These are phyloP conservation scores for Petrolisthes cinctipes DNA, from an alignment of 2,888 invertebrate species.

Conservation along the genomic window DNA sequence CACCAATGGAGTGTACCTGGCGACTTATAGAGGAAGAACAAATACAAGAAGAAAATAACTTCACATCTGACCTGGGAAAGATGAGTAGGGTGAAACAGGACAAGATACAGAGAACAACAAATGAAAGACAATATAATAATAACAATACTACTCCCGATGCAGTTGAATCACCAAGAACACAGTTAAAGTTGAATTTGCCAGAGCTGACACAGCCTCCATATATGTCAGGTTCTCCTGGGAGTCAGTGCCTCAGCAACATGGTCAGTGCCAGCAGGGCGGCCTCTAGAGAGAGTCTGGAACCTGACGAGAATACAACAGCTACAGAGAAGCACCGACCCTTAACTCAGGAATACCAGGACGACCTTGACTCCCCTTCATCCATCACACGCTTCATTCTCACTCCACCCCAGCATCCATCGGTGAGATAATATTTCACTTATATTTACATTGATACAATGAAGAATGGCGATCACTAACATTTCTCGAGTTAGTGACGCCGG, in stretches of 20 bases:
- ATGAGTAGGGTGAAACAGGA: background rate
- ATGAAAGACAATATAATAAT: too few species aligned
- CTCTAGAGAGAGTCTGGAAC: conserved; percentile 26
- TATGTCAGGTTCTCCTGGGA: conserved; percentile 32
- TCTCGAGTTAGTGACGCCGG: background rate
- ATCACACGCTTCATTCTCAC: conserved; percentile 40
- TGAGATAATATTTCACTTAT: background rate
- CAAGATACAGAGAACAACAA: background rate
- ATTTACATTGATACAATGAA: background rate
- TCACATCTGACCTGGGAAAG: background rate
- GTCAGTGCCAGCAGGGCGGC: conserved; percentile 33
- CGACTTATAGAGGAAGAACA: conserved; percentile 9
- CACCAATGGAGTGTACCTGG: background rate
- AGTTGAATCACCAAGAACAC: background rate
- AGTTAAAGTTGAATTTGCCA: conserved; percentile 11
- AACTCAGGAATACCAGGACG: background rate
- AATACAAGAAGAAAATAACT: background rate
- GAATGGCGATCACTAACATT: background rate
- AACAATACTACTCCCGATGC: background rate
- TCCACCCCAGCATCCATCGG: background rate
- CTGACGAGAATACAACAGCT: conserved; percentile 6
- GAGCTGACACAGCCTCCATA: background rate
- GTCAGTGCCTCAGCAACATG: conserved; percentile 46
- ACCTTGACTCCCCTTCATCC: conserved; percentile 33
- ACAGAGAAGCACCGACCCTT: background rate